phyloP scores from a whole-genome alignment of 2,797 vertebrate species.

The Gobionotothen gibberifrons region DNA sequence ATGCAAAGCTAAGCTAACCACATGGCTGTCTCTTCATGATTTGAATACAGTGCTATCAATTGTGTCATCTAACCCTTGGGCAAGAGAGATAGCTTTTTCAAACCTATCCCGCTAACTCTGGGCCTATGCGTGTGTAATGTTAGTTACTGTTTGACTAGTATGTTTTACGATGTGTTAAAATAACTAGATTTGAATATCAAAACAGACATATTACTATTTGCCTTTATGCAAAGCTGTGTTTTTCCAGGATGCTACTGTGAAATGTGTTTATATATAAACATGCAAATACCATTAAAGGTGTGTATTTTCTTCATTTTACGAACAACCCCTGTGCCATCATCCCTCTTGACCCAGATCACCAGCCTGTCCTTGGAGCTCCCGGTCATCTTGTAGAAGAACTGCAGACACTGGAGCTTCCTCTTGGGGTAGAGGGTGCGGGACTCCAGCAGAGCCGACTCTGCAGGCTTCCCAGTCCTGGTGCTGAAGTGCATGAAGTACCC shows the following conservation, averaged over 20 bases:
- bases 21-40: neutral
- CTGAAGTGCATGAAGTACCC: constrained; percentile 90
- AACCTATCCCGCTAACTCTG: neutral
- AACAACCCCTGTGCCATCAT: constrained; percentile 87
- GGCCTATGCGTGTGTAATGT: neutral
- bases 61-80: neutral
- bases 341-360: constrained; percentile 87
- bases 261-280: neutral
- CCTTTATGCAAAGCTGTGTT: constrained; percentile 14
- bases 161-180: constrained; percentile 2
- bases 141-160: neutral
- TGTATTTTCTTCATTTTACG: constrained; percentile 87
- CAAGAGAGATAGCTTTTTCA: neutral
- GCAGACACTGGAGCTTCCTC: constrained; percentile 90
- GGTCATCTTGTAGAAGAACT: constrained; percentile 94
- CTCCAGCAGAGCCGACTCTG: constrained; percentile 87
- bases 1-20: neutral
- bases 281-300: constrained; percentile 85
- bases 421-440: constrained; percentile 91
- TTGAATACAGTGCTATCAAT: neutral
- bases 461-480: constrained; percentile 74
- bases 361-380: constrained; percentile 86
- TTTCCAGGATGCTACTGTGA: neutral
- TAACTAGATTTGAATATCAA: constrained; percentile 38
- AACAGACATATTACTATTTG: constrained; percentile 9